Base-by-base conservation (phyloP, 2,888 invertebrate species). In the Drosophila phalerata region DNA sequence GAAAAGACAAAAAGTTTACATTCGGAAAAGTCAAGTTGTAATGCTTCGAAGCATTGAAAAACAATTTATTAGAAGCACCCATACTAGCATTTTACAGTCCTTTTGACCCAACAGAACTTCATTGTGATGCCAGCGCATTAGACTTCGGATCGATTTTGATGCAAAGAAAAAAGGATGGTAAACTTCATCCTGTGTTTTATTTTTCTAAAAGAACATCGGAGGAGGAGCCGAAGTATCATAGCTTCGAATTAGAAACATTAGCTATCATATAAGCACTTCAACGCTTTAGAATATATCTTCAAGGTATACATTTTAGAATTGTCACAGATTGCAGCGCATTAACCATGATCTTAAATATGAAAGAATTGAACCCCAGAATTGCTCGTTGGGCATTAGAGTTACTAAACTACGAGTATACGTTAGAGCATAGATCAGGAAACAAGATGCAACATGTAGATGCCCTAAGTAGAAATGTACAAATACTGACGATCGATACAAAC, bases 31-130 rank as follows among this genome's bases (percentile, higher is more conserved):
- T 32, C 19, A 60, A 67, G 10, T 17, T 56, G 30, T 42, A 37
- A 30, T 37, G 53, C 19, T 72, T 77, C 25, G 22, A 55, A 9
- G 30, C 11, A 8, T 58, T 76, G 5, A 70, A 69, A 43, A 17
- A 11, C 0, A 58, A 69, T n/a, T 47, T 63, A 15, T n/a, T 56
- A 11, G 40, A 63, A 19, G 58, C 69, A 13, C 69, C 69, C 13
- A 56, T 61, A 5, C 37, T 65, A 28, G 61, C 65, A n/a, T 28
- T 60, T 6, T 48, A 62, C 25, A 43, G 6, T 43, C 22, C 43
- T 19, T 6, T n/a, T n/a, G 38, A 38, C 15, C 8, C 6, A 8
- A 38, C 38, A 6, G 38, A 38, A 15, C 0, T 38, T 2, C 38
- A 38, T 38, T 15, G 15, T 15, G 38, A 38, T 15, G 38, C 38